These are phyloP conservation scores for Paraescarpia echinospica DNA, from an alignment of 1,140 invertebrate species.

Conservation along the genomic window DNA sequence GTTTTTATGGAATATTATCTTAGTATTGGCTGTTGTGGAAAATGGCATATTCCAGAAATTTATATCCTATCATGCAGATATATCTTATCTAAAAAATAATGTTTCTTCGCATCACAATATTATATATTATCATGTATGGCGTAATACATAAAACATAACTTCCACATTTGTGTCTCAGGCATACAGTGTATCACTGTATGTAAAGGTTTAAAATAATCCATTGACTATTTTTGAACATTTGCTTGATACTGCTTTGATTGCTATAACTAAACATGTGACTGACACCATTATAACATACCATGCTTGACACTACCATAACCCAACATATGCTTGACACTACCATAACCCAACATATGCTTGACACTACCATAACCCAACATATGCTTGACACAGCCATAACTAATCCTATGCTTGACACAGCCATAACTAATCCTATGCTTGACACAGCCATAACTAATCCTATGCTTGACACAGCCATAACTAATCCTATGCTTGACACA, in stretches of 20 bases:
- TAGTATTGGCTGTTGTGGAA: too few species aligned
- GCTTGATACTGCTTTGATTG: neutral
- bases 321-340: neutral
- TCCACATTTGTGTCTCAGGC: too few species aligned
- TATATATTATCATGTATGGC: too few species aligned
- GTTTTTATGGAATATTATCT: too few species aligned
- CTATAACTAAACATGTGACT: neutral
- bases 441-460: neutral
- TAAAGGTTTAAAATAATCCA: neutral
- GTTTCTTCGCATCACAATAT: too few species aligned
- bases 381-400: neutral
- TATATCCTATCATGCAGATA: too few species aligned
- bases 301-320: neutral
- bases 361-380: neutral
- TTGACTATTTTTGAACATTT: neutral
- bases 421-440: neutral
- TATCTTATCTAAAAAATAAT: too few species aligned
- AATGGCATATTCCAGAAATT: too few species aligned
- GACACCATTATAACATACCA: neutral
- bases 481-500: too few species aligned
- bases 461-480: too few species aligned
- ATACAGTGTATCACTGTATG: neutral
- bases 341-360: neutral
- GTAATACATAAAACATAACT: too few species aligned
- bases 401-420: neutral